Percentiles rank a stretch among this genome's conserved stretches.
Evolutionary conservation across 1,140 invertebrate species (phyloP).

Genomic region (Linepithema humile): DNA sequence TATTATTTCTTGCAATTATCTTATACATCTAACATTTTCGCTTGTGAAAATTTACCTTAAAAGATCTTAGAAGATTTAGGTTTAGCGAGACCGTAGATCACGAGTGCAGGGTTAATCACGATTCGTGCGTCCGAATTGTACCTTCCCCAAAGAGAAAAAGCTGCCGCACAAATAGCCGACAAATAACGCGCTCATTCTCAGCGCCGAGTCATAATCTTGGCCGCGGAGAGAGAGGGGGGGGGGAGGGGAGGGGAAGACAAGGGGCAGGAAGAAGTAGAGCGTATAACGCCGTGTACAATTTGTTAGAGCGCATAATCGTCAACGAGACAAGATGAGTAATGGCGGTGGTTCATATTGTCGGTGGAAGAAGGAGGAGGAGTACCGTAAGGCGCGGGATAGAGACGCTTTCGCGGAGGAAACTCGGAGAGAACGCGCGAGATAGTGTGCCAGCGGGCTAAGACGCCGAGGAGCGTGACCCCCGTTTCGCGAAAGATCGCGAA

Average conservation of each 20-base stretch:
- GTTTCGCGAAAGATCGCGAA: constrained; percentile 46
- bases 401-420: constrained; percentile 26
- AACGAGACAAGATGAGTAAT: constrained; percentile 56
- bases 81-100: background rate
- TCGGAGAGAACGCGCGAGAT: constrained; percentile 33
- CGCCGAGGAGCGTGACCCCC: constrained; percentile 45
- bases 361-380: constrained; percentile 1
- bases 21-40: no score
- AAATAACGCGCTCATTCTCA: constrained; percentile 30
- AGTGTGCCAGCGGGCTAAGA: constrained; percentile 51
- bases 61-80: no score
- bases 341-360: constrained; percentile 50
- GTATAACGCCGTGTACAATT: constrained; percentile 48
- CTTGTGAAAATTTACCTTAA: no score
- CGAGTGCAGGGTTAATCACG: constrained; percentile 19
- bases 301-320: constrained; percentile 57
- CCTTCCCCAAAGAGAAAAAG: background rate
- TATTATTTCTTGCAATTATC: no score
- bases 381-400: constrained; percentile 53
- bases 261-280: constrained; percentile 34
- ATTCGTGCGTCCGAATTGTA: background rate
- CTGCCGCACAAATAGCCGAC: constrained; percentile 26
- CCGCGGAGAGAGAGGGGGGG: background rate
- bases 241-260: background rate
- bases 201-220: constrained; percentile 38